Conservation (phyloP, 1,140 invertebrate genomes). For the Drosophila pseudoobscura region DNA sequence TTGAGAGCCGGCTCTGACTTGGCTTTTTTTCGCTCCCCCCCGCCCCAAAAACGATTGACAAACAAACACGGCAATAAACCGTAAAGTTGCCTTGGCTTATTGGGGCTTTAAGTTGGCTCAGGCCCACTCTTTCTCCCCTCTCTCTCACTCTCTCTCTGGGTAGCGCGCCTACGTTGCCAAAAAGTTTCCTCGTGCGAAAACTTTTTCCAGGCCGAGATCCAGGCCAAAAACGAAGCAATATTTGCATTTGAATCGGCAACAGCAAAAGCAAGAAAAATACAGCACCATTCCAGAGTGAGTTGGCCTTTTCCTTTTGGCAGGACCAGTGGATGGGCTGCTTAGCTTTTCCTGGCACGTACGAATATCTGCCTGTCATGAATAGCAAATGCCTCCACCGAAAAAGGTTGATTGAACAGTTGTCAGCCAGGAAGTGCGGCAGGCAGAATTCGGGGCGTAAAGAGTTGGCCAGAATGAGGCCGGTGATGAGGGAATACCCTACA, state of each 20-base stretch:
- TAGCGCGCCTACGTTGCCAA: slow-evolving; percentile 53
- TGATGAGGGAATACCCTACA: slow-evolving; percentile 13
- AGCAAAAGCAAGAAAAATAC: slow-evolving; percentile 35
- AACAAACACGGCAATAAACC: slow-evolving; percentile 75
- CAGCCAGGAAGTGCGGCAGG: slow-evolving; percentile 46
- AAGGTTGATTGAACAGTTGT: slow-evolving; percentile 70
- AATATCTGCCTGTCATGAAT: slow-evolving; percentile 75
- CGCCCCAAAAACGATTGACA: slow-evolving; percentile 46
- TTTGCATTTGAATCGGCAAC: slow-evolving; percentile 76
- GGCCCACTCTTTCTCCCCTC: neutral
- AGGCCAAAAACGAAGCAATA: slow-evolving; percentile 26
- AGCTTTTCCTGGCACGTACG: slow-evolving; percentile 76
- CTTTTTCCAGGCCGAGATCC: slow-evolving; percentile 33
- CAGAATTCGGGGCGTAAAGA: slow-evolving; percentile 21
- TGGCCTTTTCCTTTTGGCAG: slow-evolving; percentile 43
- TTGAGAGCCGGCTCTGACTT: slow-evolving; percentile 22
- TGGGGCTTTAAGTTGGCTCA: slow-evolving; percentile 61
- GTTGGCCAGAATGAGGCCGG: neutral
- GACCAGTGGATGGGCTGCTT: slow-evolving; percentile 46
- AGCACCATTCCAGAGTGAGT: slow-evolving; percentile 57
- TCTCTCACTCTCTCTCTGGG: neutral
- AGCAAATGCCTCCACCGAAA: slow-evolving; percentile 62
- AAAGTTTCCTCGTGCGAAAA: slow-evolving; percentile 76
- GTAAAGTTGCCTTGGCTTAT: slow-evolving; percentile 75
- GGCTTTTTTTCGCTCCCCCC: slow-evolving; percentile 3